phyloP scores from a whole-genome alignment of 1,140 invertebrate species.

The Zophobas morio region DNA sequence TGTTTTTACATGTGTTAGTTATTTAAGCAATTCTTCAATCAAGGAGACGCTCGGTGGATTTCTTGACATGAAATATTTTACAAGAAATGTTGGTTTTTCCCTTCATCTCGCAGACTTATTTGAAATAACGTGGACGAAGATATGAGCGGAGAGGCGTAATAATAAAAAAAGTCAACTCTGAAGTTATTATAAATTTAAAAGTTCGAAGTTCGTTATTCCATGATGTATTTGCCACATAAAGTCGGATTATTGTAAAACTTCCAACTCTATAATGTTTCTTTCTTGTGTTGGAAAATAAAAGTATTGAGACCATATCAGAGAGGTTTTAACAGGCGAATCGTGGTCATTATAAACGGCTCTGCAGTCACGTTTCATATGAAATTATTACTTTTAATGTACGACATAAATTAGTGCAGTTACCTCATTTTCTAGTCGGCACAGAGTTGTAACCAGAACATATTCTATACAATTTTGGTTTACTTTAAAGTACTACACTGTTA shows the following conservation, averaged over 20 bases:
- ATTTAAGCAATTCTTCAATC: no score
- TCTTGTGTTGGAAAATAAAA: conserved; percentile 30
- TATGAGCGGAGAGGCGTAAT: conserved; percentile 60
- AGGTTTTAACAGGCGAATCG: conserved; percentile 19
- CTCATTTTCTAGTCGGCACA: neutral
- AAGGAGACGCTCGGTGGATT: no score
- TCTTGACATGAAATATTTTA: neutral
- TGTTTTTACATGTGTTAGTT: no score
- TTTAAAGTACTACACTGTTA: no score
- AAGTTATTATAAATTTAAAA: conserved; percentile 61
- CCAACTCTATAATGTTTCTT: conserved; percentile 48
- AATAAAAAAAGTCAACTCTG: conserved; percentile 54
- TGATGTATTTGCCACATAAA: conserved; percentile 55
- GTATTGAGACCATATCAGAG: conserved; percentile 14
- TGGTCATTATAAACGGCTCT: conserved; percentile 12
- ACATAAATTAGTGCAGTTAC: conserved; percentile 13
- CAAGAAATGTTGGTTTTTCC: conserved; percentile 50
- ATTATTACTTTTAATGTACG: conserved; percentile 13
- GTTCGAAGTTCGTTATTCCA: conserved; percentile 52
- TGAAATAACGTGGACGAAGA: conserved; percentile 58
- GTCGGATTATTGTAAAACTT: conserved; percentile 58
- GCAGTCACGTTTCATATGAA: conserved; percentile 21
- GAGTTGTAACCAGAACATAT: no score
- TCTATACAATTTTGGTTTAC: no score
- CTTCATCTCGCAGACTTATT: conserved; percentile 49